These are phyloP conservation scores for Sebastes baramenuke DNA, from an alignment of 2,797 vertebrate genomes.

Conservation along the genomic window DNA sequence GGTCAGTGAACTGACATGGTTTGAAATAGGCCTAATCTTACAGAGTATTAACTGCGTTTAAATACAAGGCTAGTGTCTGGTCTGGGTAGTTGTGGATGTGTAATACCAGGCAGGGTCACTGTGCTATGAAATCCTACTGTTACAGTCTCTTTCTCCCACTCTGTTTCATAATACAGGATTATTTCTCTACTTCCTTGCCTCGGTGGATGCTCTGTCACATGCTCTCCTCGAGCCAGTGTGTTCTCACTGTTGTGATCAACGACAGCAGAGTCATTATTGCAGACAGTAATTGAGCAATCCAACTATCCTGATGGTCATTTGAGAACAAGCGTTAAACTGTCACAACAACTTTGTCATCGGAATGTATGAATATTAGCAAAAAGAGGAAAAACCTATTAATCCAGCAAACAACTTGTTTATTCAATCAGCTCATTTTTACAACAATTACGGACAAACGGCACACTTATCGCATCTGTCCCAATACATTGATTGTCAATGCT, in stretches of 20 bases:
- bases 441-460: background rate
- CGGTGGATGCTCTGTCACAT: conserved; percentile 46
- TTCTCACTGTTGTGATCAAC: conserved; percentile 30
- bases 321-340: background rate
- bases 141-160: background rate
- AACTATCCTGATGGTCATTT: background rate
- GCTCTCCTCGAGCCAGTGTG: conserved; percentile 20
- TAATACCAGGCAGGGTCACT: background rate
- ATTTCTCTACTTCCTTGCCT: conserved; percentile 25
- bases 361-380: background rate
- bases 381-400: background rate
- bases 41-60: background rate
- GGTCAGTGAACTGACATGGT: conserved; percentile 16
- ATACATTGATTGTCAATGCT: background rate
- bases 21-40: background rate
- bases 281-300: conserved; percentile 28
- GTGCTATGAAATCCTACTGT: background rate
- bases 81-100: background rate
- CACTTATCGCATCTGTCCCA: background rate
- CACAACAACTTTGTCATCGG: background rate
- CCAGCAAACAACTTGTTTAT: background rate
- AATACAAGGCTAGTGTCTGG: background rate
- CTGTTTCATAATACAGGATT: background rate
- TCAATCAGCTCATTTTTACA: background rate
- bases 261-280: conserved; percentile 20